phyloP scores from a whole-genome alignment of 2,888 invertebrate species.

The Thecophora atra region DNA sequence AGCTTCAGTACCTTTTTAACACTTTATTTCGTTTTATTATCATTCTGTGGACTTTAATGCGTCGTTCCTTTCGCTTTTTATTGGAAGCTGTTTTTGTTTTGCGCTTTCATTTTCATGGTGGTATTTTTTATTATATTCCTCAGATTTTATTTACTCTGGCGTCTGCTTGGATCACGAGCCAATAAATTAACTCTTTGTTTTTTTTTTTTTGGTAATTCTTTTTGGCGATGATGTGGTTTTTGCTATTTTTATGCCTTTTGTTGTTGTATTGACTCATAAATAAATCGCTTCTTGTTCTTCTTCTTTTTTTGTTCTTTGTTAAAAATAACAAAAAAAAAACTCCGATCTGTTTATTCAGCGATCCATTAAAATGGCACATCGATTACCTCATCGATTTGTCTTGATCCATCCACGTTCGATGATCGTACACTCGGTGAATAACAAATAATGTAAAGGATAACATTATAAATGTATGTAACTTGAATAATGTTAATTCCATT shows the following conservation, averaged over 20 bases:
- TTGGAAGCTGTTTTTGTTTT: neutral
- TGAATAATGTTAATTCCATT: no score
- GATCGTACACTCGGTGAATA: no score
- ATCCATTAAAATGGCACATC: no score
- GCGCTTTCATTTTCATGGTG: conserved; percentile 28
- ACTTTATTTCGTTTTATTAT: conserved; percentile 4
- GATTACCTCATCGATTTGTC: no score
- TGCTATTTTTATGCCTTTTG: neutral
- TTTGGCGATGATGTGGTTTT: neutral
- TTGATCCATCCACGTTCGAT: no score
- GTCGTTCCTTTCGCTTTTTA: neutral
- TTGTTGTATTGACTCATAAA: no score
- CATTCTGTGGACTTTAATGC: neutral
- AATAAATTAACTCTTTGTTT: conserved; percentile 37
- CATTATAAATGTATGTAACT: no score
- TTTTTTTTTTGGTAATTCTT: conserved; percentile 19
- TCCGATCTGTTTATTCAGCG: no score
- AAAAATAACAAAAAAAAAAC: no score
- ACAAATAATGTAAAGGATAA: no score
- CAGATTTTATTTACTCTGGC: conserved; percentile 55
- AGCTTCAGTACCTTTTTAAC: neutral
- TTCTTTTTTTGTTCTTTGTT: no score
- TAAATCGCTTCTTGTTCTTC: no score
- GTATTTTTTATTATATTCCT: conserved; percentile 44
- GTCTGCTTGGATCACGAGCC: conserved; percentile 31